Evolutionary conservation across 2,113 vertebrate genomes (phyloP), one percentile per base, ranked within the genome.

Genomic region (Aegotheles bennettii): DNA sequence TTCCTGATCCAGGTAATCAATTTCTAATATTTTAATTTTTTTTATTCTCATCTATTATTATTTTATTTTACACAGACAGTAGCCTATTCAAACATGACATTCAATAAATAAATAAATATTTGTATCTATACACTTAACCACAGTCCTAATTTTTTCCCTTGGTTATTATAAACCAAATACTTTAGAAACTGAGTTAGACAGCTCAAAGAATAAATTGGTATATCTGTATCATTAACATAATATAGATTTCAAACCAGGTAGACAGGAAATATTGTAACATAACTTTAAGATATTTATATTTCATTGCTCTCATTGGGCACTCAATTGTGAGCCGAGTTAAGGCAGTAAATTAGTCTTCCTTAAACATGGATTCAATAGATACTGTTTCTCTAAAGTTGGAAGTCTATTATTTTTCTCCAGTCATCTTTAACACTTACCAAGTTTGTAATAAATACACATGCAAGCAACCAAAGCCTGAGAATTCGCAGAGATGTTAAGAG

Each of bases 351-450:
- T 50, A 89, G 56, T 79, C 57, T 70, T 70, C 51, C 53, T 95
- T 92, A 94, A 94, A 76, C 31, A 48, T 28, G 13, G n/a, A 47
- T 94, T 79, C 93, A 35, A 76, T 48, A 91, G 65, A 60, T 74
- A 89, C 47, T 91, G 61, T 96, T 95, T 91, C 79, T 89, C 43
- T 70, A 59, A 96, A 96, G 57, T 3, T 91, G 40, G 50, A 87
- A 92, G 95, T 64, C 38, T 35, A 50, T 82, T n/a, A 83, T 76
- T 82, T 38, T 6, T 86, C 63, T 90, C 50, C 73, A 87, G 60
- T 73, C 88, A 89, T 51, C 42, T 85, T 89, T 83, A 78, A 86
- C 80, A 84, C 35, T 85, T 69, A 29, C 15, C 61, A 93, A 28
- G 54, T 73, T 79, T 85, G 25, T 42, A 76, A 90, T 51, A 90